A percentile compares a stretch with the other conserved stretches of the same genome.
Conservation (phyloP, 2,797 vertebrate species). For the Gallinago stenura region DNA sequence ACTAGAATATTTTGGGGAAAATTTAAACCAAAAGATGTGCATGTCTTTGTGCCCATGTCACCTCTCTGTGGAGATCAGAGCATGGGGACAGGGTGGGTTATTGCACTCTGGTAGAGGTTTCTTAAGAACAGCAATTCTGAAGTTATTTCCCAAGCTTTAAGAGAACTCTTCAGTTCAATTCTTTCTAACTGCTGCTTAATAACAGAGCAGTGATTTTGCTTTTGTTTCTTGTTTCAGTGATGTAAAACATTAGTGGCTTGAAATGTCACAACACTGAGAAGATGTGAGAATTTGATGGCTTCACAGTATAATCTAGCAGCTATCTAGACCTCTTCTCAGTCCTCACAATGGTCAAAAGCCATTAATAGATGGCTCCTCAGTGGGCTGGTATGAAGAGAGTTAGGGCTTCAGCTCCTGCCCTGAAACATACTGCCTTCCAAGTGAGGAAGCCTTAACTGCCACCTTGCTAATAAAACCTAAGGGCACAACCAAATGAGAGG, state of each 20-base stretch:
- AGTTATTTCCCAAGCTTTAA: neutral
- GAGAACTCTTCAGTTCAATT: neutral
- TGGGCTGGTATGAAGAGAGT: neutral
- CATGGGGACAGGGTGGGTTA: too few relatives aligned
- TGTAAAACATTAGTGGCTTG: neutral
- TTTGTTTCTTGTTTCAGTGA: neutral
- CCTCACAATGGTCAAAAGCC: neutral
- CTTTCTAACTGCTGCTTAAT: neutral
- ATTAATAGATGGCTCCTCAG: neutral
- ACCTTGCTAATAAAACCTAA: neutral
- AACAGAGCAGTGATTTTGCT: neutral
- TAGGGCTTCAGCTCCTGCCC: neutral
- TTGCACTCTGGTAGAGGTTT: neutral
- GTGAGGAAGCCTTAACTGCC: neutral
- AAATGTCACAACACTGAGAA: neutral
- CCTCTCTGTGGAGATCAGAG: neutral
- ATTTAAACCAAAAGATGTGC: neutral
- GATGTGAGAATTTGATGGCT: neutral
- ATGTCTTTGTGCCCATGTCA: neutral
- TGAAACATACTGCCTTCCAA: neutral
- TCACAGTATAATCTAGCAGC: neutral
- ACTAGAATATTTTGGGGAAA: neutral
- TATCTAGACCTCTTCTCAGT: neutral
- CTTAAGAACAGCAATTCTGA: neutral
- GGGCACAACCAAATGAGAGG: neutral